Evolutionary conservation across 2,888 invertebrate species (phyloP).

Genomic region (Plebejus argus): DNA sequence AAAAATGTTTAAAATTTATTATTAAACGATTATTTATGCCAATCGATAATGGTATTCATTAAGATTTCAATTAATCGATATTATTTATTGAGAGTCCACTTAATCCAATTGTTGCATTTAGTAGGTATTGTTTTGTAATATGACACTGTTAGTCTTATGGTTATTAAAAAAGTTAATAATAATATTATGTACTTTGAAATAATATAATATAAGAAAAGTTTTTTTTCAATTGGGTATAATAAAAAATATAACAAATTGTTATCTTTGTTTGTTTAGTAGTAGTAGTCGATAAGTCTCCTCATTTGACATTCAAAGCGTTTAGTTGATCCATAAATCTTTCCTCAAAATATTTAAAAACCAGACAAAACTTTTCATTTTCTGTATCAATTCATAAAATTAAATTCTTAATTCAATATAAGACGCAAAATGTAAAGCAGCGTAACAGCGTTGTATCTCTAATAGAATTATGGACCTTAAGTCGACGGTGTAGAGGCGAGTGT

Average conservation of each 20-base stretch:
- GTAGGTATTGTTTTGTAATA: neutral
- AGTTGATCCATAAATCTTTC: neutral
- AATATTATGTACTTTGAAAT: too few species aligned
- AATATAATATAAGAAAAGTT: too few species aligned
- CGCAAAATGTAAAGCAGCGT: conserved; percentile 1
- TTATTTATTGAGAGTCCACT: conserved; percentile 5
- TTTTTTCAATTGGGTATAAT: too few species aligned
- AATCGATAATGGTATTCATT: conserved; percentile 72
- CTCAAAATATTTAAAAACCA: conserved; percentile 5
- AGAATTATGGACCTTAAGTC: conserved; percentile 16
- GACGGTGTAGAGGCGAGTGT: neutral
- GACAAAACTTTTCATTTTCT: conserved; percentile 28
- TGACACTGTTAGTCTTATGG: neutral
- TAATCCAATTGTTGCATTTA: neutral
- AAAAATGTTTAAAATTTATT: conserved; percentile 71
- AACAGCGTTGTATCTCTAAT: neutral
- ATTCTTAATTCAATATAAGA: conserved; percentile 28
- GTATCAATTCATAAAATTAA: conserved; percentile 28
- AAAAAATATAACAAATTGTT: too few species aligned
- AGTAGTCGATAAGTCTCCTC: too few species aligned
- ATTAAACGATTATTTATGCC: conserved; percentile 74
- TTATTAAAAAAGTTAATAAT: too few species aligned
- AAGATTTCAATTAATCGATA: conserved; percentile 67
- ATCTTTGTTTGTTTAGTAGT: too few species aligned
- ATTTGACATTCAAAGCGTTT: neutral